Evolutionary conservation across 2,797 vertebrate genomes (phyloP).

Genomic region (Acomys russatus): DNA sequence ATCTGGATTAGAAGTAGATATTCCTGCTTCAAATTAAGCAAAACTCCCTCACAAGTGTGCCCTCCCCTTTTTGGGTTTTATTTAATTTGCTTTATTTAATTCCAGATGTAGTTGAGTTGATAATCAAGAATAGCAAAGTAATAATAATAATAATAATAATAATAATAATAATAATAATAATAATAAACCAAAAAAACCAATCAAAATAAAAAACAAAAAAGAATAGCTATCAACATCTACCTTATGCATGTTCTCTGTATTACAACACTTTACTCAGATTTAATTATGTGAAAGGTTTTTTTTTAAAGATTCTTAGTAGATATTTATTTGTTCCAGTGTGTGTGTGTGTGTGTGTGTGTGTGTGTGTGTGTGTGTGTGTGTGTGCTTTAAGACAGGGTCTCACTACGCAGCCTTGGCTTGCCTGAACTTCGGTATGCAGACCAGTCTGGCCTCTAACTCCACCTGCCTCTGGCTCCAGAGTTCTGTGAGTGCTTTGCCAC

Average conservation of each 20-base stretch:
- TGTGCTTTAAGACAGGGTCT: not conserved
- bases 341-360: not conserved
- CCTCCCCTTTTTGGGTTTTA: not conserved
- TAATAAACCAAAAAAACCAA: too few species aligned
- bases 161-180: too few species aligned
- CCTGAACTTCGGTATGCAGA: not conserved
- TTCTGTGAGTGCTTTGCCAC: not conserved
- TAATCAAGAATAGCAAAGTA: not conserved
- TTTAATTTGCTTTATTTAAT: not conserved
- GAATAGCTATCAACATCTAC: not conserved
- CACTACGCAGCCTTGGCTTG: not conserved
- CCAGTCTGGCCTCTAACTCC: not conserved
- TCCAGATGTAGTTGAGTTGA: not conserved
- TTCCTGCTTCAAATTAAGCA: not conserved
- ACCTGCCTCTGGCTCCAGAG: not conserved
- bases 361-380: not conserved
- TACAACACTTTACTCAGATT: not conserved
- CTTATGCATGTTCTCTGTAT: not conserved
- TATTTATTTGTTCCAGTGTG: not conserved
- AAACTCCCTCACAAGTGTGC: not conserved
- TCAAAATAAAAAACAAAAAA: too few species aligned
- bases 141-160: too few species aligned
- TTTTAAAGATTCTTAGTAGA: conserved; percentile 20
- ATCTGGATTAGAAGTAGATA: not conserved
- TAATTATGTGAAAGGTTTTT: not conserved